These are phyloP conservation scores for Thryonomys swinderianus DNA, from an alignment of 2,113 vertebrate species.

Conservation along the genomic window DNA sequence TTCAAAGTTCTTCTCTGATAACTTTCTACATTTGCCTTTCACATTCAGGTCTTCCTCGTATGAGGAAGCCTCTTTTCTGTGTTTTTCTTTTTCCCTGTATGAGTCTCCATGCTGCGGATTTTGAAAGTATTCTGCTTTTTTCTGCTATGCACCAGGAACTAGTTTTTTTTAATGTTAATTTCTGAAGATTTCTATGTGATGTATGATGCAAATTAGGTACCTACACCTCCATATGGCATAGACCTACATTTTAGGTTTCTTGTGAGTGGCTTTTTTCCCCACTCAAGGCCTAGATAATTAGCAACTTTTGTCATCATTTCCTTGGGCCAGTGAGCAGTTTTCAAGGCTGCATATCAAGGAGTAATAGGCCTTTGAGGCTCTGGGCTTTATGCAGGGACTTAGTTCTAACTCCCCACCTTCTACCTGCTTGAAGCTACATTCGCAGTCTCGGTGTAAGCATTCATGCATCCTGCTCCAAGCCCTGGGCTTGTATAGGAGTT, in stretches of 20 bases:
- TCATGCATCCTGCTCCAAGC: constrained; percentile 40
- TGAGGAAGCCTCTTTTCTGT: background rate
- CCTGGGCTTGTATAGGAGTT: background rate
- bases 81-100: constrained; percentile 25
- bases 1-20: constrained; percentile 34
- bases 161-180: constrained; percentile 65
- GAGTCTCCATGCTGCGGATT: constrained; percentile 24
- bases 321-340: constrained; percentile 16
- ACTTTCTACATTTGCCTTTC: constrained; percentile 43
- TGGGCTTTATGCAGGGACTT: constrained; percentile 22
- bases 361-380: constrained; percentile 17
- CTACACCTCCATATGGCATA: background rate
- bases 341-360: constrained; percentile 12
- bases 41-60: background rate
- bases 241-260: constrained; percentile 32
- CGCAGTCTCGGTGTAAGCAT: background rate
- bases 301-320: background rate
- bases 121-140: constrained; percentile 40
- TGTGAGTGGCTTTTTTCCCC: background rate
- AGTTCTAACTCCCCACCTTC: constrained; percentile 17
- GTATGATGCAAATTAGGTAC: background rate
- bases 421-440: background rate
- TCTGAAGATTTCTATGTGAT: constrained; percentile 14
- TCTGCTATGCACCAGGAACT: constrained; percentile 13
- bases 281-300: background rate